Conservation (phyloP, 2,888 invertebrate species). For the Mechanitis mazaeus region DNA sequence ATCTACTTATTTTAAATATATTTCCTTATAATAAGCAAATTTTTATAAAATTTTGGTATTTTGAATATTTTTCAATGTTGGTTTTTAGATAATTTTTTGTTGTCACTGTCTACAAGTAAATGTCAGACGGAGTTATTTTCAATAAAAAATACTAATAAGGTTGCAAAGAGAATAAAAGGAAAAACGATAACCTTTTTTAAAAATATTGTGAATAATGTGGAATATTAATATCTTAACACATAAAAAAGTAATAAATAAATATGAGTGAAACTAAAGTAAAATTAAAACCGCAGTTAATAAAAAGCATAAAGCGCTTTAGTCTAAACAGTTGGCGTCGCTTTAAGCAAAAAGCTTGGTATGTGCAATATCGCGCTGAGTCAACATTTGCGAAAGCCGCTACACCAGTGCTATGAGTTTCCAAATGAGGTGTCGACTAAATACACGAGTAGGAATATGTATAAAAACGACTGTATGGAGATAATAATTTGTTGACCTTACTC, state of each 20-base stretch:
- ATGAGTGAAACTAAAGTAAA: slow-evolving; percentile 6
- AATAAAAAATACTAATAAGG: too few relatives aligned
- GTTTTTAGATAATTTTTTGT: too few relatives aligned
- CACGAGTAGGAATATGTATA: slow-evolving; percentile 15
- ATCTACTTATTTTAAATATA: too few relatives aligned
- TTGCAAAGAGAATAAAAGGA: too few relatives aligned
- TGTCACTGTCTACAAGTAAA: too few relatives aligned
- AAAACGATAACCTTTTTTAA: background rate
- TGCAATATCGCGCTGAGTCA: slow-evolving; percentile 63
- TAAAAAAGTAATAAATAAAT: background rate
- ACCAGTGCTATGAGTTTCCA: slow-evolving; percentile 57
- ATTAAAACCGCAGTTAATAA: background rate
- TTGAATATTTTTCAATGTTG: too few relatives aligned
- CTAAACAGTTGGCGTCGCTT: slow-evolving; percentile 15
- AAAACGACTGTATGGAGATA: slow-evolving; percentile 8
- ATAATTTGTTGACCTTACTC: background rate
- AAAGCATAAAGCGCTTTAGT: slow-evolving; percentile 3
- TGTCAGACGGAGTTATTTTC: too few relatives aligned
- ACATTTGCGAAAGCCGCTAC: slow-evolving; percentile 58
- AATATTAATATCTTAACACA: background rate
- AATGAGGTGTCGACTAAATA: slow-evolving; percentile 32
- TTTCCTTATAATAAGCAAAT: too few relatives aligned
- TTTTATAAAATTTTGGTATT: too few relatives aligned
- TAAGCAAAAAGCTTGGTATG: slow-evolving; percentile 25
- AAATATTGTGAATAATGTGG: background rate